Base-by-base conservation (phyloP, 2,888 invertebrate genomes). In the Onchidella celtica region DNA sequence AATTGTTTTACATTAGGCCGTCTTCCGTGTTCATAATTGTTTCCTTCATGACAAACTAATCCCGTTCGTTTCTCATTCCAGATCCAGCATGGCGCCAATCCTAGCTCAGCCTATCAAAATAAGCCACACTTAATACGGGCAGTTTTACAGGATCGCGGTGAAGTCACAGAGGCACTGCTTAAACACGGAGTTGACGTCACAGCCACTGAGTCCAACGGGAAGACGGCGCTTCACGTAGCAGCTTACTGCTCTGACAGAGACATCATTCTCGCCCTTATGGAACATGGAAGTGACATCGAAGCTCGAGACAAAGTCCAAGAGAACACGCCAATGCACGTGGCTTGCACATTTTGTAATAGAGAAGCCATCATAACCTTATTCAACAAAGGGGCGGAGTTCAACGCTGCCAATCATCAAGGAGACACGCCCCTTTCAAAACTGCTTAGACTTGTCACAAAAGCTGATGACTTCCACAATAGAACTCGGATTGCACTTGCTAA, bases 351-450 rank as follows among this genome's bases (percentile, higher is more conserved):
- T 40, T 70, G 40, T 24, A 70, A 70, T 24, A n/a, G 40, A 24
- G 47, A 36, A 3, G 70, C 70, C 3, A 24, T 40, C 17, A 11
- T 70, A 4, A 24, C 70, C 4, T 24, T 70, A 21, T 70, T 40
- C 38, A 11, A 40, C 11, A 14, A 32, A 40, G 70, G 47, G 38
- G 70, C 47, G 40, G 70, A 70, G 70, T 70, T 70, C 27, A 70
- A 70, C 47, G 38, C 70, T n/a, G 70, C 38, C 70, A 70, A 70
- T 40, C 70, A 70, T n/a, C 17, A 17, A 3, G 47, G 70, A 24
- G 24, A 70, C 21, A 70, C 70, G 24, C 70, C 70, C 11, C 47
- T 70, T 21, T n/a, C 70, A 17, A 70, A 70, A 70, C 47, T 70
- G 3, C 47, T 70, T 4, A 3, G 24, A 4, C 38, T 40, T n/a